Conservation (phyloP, 2,797 vertebrate genomes). For the Neomorphus geoffroyi region DNA sequence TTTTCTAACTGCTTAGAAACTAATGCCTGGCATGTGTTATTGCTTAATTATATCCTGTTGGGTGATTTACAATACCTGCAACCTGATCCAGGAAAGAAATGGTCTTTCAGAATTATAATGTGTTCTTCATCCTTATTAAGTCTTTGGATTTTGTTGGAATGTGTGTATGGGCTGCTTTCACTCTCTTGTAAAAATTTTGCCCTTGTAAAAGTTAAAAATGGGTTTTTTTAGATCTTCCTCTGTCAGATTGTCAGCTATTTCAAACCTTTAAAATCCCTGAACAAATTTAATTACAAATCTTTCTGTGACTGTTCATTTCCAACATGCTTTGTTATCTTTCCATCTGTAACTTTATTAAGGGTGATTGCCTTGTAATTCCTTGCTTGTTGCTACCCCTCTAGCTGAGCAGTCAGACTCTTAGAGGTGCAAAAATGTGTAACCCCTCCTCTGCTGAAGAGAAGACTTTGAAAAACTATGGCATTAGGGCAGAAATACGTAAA, state of each 20-base stretch:
- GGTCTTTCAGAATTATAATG: slow-evolving; percentile 24
- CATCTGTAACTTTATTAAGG: slow-evolving; percentile 8
- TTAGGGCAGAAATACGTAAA: not conserved
- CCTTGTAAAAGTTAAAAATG: not conserved
- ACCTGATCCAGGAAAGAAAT: not conserved
- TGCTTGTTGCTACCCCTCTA: not conserved
- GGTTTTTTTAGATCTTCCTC: not conserved
- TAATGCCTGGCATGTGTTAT: slow-evolving; percentile 5
- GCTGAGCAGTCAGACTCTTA: not conserved
- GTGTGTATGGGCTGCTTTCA: not conserved
- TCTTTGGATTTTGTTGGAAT: not conserved
- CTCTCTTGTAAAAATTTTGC: not conserved
- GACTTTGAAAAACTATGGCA: not conserved
- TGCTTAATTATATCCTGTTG: slow-evolving; percentile 53
- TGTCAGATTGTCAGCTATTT: not conserved
- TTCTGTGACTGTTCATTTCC: slow-evolving; percentile 2
- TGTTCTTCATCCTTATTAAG: slow-evolving; percentile 9
- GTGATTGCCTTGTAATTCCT: not conserved
- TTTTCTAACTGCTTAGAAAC: slow-evolving; percentile 23
- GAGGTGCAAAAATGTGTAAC: not conserved
- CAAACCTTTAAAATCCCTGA: not conserved
- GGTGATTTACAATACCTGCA: not conserved
- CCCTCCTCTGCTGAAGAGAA: not conserved
- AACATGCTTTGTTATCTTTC: not conserved
- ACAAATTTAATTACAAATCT: slow-evolving; percentile 30